Conservation (phyloP, 2,797 vertebrate genomes). For the Xenopus petersii region DNA sequence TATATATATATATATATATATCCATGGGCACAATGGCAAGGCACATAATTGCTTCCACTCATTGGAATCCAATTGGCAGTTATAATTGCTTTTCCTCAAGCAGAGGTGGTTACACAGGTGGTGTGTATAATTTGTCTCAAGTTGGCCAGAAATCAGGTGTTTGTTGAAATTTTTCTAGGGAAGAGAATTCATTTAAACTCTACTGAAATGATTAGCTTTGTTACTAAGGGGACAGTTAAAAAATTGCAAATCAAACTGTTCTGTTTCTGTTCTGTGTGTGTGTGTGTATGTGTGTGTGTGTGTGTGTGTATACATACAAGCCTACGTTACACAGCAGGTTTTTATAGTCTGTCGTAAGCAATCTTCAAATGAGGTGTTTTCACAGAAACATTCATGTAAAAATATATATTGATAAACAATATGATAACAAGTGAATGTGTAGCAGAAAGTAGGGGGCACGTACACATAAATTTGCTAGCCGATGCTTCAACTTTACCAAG, state of each 20-base stretch:
- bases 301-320: too few relatives aligned
- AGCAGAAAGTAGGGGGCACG: too few relatives aligned
- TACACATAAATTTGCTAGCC: too few relatives aligned
- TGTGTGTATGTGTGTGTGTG: too few relatives aligned
- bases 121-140: constrained; percentile 38
- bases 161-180: constrained; percentile 21
- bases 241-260: constrained; percentile 15
- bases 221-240: constrained; percentile 23
- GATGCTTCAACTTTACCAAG: too few relatives aligned
- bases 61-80: constrained; percentile 38
- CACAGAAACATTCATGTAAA: too few relatives aligned
- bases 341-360: too few relatives aligned
- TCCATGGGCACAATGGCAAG: constrained; percentile 39
- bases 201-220: constrained; percentile 22
- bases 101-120: constrained; percentile 44
- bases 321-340: too few relatives aligned
- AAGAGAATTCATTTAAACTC: constrained; percentile 31
- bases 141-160: constrained; percentile 45
- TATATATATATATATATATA: constrained; percentile 29
- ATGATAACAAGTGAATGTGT: too few relatives aligned
- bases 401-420: too few relatives aligned
- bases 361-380: too few relatives aligned
- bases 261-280: too few relatives aligned
- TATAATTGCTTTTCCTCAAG: constrained; percentile 43
- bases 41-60: constrained; percentile 44